phyloP scores from a whole-genome alignment of 2,888 invertebrate genomes.

The Thereva unica region DNA sequence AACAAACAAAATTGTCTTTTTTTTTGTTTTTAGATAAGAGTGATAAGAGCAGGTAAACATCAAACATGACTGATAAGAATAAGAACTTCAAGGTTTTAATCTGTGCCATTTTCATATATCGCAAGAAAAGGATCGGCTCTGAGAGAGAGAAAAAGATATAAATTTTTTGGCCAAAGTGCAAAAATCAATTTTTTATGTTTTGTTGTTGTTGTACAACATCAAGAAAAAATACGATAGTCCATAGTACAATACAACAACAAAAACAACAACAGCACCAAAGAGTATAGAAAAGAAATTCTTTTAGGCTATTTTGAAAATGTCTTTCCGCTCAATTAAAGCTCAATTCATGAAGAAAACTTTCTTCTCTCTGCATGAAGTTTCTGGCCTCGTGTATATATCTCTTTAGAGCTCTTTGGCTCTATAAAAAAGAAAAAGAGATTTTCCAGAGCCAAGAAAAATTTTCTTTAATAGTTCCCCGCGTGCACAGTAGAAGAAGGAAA shows the following conservation, averaged over 20 bases:
- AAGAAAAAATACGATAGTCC: neutral
- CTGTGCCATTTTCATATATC: too few species aligned
- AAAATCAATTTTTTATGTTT: slow-evolving; percentile 12
- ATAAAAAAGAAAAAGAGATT: neutral
- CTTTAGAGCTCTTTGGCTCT: neutral
- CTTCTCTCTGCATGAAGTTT: neutral
- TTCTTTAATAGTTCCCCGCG: too few species aligned
- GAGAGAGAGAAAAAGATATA: neutral
- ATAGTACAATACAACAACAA: neutral
- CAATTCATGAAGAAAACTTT: neutral
- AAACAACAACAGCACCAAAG: too few species aligned
- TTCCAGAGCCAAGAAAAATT: too few species aligned
- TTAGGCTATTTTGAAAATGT: slow-evolving; percentile 5
- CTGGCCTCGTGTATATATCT: neutral
- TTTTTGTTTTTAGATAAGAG: too few species aligned
- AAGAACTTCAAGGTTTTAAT: too few species aligned
- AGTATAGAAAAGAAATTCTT: too few species aligned
- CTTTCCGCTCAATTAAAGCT: slow-evolving; percentile 3
- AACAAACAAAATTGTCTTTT: too few species aligned
- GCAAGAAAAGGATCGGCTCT: neutral
- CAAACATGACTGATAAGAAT: too few species aligned
- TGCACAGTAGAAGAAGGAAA: too few species aligned
- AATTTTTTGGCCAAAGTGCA: neutral
- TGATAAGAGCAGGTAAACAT: too few species aligned
- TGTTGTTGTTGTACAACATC: neutral